A percentile compares a stretch with the other conserved stretches of the same genome.
phyloP scores from a whole-genome alignment of 2,797 vertebrate species.

The Kryptolebias ocellatus region DNA sequence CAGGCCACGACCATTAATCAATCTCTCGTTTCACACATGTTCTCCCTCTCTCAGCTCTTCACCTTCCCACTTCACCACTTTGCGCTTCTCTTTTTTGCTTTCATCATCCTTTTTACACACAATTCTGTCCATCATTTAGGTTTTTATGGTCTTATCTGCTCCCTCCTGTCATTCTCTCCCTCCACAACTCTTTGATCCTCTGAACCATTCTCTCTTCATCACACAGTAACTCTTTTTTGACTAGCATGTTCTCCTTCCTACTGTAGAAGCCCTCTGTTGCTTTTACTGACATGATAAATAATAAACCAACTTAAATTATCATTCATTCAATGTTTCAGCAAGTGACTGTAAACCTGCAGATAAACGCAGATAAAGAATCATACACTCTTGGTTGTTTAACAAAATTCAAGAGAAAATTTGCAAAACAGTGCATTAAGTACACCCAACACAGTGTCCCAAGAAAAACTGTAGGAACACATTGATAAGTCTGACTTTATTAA shows the following conservation, averaged over 20 bases:
- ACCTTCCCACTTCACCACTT: conserved; percentile 19
- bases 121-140: conserved; percentile 53
- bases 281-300: conserved; percentile 1
- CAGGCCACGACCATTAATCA: conserved; percentile 85
- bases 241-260: background rate
- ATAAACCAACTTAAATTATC: background rate
- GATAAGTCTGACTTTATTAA: background rate
- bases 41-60: conserved; percentile 39
- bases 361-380: conserved; percentile 3
- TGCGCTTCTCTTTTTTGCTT: conserved; percentile 30
- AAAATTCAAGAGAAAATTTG: background rate
- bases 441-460: background rate
- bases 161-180: conserved; percentile 41
- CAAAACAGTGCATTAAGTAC: background rate
- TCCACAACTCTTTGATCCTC: conserved; percentile 34
- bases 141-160: conserved; percentile 54
- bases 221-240: conserved; percentile 2
- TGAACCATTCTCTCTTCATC: conserved; percentile 18
- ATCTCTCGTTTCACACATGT: conserved; percentile 67
- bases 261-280: background rate
- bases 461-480: background rate
- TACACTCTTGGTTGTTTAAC: background rate
- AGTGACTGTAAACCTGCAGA: background rate
- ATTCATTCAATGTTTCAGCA: conserved; percentile 8
- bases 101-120: conserved; percentile 18